Percentiles rank a stretch among this genome's conserved stretches.
These are phyloP conservation scores for Listronotus bonariensis DNA, from an alignment of 1,140 invertebrate species.

Conservation along the genomic window DNA sequence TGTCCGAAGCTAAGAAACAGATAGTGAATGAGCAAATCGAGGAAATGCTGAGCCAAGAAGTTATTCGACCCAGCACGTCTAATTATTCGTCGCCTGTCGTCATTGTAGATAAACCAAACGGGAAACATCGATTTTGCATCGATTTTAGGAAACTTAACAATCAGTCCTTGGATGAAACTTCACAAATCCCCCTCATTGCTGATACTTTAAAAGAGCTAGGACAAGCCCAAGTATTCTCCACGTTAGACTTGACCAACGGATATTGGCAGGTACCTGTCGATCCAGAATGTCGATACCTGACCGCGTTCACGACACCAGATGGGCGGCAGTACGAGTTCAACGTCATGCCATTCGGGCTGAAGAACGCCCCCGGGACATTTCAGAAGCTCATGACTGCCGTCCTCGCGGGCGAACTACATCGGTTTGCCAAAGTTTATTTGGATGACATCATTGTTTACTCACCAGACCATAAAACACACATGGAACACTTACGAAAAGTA, in stretches of 20 bases:
- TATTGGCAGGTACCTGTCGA: constrained; percentile 47
- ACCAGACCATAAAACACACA: too few species aligned
- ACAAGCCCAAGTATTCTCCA: constrained; percentile 31
- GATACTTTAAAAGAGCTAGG: constrained; percentile 29
- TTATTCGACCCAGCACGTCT: too few species aligned
- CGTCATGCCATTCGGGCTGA: constrained; percentile 45
- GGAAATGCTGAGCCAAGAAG: too few species aligned
- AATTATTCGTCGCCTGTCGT: too few species aligned
- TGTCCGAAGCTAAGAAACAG: too few species aligned
- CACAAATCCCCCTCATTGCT: constrained; percentile 39
- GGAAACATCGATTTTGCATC: constrained; percentile 38
- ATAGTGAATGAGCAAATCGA: too few species aligned
- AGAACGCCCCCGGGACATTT: constrained; percentile 40
- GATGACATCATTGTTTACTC: too few species aligned
- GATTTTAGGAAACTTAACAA: constrained; percentile 54
- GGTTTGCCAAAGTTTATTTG: constrained; percentile 23
- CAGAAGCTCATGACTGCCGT: constrained; percentile 36
- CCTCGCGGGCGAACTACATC: constrained; percentile 22
- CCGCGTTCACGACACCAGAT: constrained; percentile 44
- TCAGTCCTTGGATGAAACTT: constrained; percentile 49
- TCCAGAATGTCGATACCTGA: constrained; percentile 16
- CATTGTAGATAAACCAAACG: too few species aligned
- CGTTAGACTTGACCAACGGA: constrained; percentile 39
- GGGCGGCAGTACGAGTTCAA: constrained; percentile 37
- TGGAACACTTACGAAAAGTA: too few species aligned